Conservation (phyloP, 2,797 vertebrate species). For the Neostethus bicornis region DNA sequence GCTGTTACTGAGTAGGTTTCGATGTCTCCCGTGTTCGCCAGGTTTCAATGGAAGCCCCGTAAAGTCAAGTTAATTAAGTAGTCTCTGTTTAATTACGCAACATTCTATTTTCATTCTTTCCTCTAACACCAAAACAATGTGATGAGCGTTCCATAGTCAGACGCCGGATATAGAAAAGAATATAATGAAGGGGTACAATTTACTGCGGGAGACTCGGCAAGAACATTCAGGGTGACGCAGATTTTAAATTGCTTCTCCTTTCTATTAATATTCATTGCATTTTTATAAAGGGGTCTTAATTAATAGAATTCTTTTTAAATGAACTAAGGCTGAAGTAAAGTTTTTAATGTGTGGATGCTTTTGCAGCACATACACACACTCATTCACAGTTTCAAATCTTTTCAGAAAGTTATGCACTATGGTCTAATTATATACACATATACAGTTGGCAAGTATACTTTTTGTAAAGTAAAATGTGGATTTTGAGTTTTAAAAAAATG, state of each 20-base stretch:
- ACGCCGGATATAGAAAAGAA: slow-evolving; percentile 68
- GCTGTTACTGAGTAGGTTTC: slow-evolving; percentile 40
- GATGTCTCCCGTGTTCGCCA: slow-evolving; percentile 58
- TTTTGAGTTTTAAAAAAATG: too few relatives aligned
- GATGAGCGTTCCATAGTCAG: slow-evolving; percentile 69
- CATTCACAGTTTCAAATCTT: slow-evolving; percentile 18
- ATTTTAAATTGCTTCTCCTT: slow-evolving; percentile 62
- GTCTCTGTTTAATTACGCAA: slow-evolving; percentile 76
- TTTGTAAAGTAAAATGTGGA: too few relatives aligned
- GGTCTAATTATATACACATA: too few relatives aligned
- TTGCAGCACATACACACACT: slow-evolving; percentile 14
- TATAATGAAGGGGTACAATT: slow-evolving; percentile 68
- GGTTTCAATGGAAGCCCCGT: slow-evolving; percentile 55
- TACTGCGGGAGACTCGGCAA: slow-evolving; percentile 50
- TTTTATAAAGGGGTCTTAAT: slow-evolving; percentile 72
- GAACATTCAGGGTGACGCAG: slow-evolving; percentile 51
- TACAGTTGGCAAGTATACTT: too few relatives aligned
- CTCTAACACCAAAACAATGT: slow-evolving; percentile 71
- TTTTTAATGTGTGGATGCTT: slow-evolving; percentile 24
- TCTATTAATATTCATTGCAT: slow-evolving; percentile 69
- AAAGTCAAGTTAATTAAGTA: slow-evolving; percentile 79
- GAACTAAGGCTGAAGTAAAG: slow-evolving; percentile 49
- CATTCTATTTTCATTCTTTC: slow-evolving; percentile 74
- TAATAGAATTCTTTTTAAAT: slow-evolving; percentile 67
- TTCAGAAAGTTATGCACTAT: too few relatives aligned